Percentiles rank a stretch among this genome's conserved stretches.
These are phyloP conservation scores for Autographa pulchrina DNA, from an alignment of 2,888 invertebrate species.

Conservation along the genomic window DNA sequence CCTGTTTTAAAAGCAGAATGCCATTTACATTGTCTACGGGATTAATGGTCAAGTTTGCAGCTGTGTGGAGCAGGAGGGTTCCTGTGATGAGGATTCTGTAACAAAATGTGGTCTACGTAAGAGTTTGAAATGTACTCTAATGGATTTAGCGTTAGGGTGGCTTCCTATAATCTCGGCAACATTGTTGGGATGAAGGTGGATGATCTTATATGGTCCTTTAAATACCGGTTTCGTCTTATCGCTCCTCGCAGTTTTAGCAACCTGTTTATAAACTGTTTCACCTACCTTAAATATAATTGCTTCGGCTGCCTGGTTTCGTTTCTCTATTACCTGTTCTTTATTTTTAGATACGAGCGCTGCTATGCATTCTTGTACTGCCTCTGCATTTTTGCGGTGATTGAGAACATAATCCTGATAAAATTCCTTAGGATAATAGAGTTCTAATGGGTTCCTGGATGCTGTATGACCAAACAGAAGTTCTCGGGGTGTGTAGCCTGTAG, in stretches of 20 bases:
- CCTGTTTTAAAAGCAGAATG: background rate
- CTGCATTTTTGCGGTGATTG: background rate
- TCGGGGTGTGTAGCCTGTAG: slow-evolving; percentile 10
- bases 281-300: slow-evolving; percentile 12
- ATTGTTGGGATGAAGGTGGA: slow-evolving; percentile 8
- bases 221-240: slow-evolving; percentile 5
- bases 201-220: background rate
- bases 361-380: slow-evolving; percentile 5
- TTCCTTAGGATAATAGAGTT: slow-evolving; percentile 17
- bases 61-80: slow-evolving; percentile 12
- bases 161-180: background rate
- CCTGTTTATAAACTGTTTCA: slow-evolving; percentile 21
- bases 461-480: slow-evolving; percentile 19
- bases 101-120: slow-evolving; percentile 21
- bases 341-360: slow-evolving; percentile 4
- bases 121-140: slow-evolving; percentile 16
- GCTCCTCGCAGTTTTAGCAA: background rate
- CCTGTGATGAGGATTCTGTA: slow-evolving; percentile 7
- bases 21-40: slow-evolving; percentile 3
- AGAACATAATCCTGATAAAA: slow-evolving; percentile 12
- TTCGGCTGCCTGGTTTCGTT: slow-evolving; percentile 3
- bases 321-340: background rate
- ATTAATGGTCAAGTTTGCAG: background rate
- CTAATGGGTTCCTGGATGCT: slow-evolving; percentile 13
- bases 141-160: slow-evolving; percentile 19